Evolutionary conservation across 2,888 invertebrate genomes (phyloP).

Genomic region (Acanthosepion pharaonis): DNA sequence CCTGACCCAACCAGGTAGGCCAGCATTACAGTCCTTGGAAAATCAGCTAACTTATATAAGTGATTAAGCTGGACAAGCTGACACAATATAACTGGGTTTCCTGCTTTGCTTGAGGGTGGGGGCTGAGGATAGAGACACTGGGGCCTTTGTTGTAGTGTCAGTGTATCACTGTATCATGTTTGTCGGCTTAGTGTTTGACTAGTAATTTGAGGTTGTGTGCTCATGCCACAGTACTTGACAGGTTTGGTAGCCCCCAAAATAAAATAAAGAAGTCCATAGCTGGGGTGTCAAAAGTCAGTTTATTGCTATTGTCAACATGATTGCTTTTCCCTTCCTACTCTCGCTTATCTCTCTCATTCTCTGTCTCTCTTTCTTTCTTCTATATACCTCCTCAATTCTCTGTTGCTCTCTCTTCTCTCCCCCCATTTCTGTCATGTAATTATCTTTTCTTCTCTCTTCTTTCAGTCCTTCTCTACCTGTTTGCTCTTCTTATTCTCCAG

Average conservation of each 20-base stretch:
- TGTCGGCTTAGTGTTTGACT: slow-evolving; percentile 33
- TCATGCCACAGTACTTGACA: slow-evolving; percentile 33
- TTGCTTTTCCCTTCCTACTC: not conserved
- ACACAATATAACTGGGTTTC: slow-evolving; percentile 8
- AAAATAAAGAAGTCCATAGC: not conserved
- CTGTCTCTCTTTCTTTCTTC: no score
- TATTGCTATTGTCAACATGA: slow-evolving; percentile 33
- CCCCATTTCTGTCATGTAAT: not conserved
- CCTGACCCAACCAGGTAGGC: not conserved
- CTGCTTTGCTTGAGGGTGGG: slow-evolving; percentile 14
- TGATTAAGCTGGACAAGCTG: slow-evolving; percentile 15
- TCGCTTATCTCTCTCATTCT: no score
- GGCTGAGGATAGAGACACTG: not conserved
- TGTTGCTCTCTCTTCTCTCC: not conserved
- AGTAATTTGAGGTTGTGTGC: not conserved
- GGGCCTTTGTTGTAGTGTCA: slow-evolving; percentile 11
- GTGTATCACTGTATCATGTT: slow-evolving; percentile 33
- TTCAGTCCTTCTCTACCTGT: not conserved
- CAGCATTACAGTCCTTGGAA: not conserved
- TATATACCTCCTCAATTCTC: no score
- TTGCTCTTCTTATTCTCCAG: not conserved
- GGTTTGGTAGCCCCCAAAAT: not conserved
- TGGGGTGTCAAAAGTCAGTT: slow-evolving; percentile 12
- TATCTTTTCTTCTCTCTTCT: not conserved
- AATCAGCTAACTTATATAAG: slow-evolving; percentile 14